These are phyloP conservation scores for Tenodera sinensis DNA, from an alignment of 2,888 invertebrate species.

Conservation along the genomic window DNA sequence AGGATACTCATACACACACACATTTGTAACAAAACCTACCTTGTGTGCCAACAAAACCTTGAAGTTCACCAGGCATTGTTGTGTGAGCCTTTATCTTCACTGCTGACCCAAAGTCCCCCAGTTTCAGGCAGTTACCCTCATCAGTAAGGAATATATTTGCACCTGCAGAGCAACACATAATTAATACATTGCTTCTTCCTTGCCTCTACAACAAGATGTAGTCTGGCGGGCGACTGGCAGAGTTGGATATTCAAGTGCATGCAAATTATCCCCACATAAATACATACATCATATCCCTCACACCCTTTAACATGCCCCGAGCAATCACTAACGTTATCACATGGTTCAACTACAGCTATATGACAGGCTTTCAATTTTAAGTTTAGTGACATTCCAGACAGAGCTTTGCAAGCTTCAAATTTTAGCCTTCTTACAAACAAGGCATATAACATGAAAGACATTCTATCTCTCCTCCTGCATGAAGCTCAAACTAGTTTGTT, in stretches of 20 bases:
- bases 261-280: no score
- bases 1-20: not conserved
- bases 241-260: no score
- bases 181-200: not conserved
- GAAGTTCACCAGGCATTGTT: slow-evolving; percentile 82
- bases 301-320: no score
- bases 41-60: slow-evolving; percentile 89
- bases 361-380: no score
- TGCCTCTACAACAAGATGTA: no score
- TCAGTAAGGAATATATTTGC: slow-evolving; percentile 93
- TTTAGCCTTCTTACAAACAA: not conserved
- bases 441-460: no score
- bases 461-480: no score
- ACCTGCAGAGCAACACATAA: slow-evolving; percentile 48
- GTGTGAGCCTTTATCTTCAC: slow-evolving; percentile 85
- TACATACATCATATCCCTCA: no score
- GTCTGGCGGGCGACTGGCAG: no score
- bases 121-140: slow-evolving; percentile 80
- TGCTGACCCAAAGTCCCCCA: slow-evolving; percentile 94
- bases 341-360: no score
- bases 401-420: slow-evolving; percentile 32
- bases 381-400: not conserved
- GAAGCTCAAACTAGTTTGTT: no score
- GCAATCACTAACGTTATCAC: no score
- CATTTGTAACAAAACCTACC: slow-evolving; percentile 50